Conservation (phyloP, 1,140 invertebrate species). For the Orius insidiosus region DNA sequence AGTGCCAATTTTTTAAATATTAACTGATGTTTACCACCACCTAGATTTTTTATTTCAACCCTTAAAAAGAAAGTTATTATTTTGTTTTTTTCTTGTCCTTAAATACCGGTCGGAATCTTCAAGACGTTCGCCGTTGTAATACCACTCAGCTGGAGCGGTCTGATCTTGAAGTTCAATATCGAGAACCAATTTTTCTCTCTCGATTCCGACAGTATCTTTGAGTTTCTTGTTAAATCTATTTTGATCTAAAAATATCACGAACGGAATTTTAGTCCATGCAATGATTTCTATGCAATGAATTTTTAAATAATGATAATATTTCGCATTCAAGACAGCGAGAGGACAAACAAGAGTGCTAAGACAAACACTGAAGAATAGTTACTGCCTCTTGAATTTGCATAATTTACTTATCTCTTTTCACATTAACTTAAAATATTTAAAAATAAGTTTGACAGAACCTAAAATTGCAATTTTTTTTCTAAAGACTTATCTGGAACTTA, state of each 20-base stretch:
- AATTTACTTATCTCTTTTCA: slow-evolving; percentile 1
- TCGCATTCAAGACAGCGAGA: too few relatives aligned
- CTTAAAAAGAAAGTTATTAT: slow-evolving; percentile 26
- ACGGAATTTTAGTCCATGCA: too few relatives aligned
- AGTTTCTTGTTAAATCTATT: slow-evolving; percentile 95
- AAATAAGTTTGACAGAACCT: too few relatives aligned
- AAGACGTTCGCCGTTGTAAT: slow-evolving; percentile 77
- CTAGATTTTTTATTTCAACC: slow-evolving; percentile 75
- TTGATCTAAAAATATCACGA: slow-evolving; percentile 41
- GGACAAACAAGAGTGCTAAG: not conserved
- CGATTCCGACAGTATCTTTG: slow-evolving; percentile 77
- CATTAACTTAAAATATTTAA: too few relatives aligned
- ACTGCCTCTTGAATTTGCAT: not conserved
- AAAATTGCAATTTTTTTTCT: not conserved
- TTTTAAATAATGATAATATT: too few relatives aligned
- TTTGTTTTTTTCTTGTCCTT: not conserved
- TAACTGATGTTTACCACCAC: slow-evolving; percentile 78
- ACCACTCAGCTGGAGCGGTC: slow-evolving; percentile 84
- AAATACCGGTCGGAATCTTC: slow-evolving; percentile 51
- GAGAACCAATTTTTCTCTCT: slow-evolving; percentile 74
- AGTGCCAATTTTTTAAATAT: slow-evolving; percentile 69
- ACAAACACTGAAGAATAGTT: not conserved
- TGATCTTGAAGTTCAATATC: slow-evolving; percentile 90
- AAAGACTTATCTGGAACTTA: slow-evolving; percentile 38
- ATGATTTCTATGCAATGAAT: too few relatives aligned